A percentile compares a stretch with the other conserved stretches of the same genome.
phyloP scores from a whole-genome alignment of 2,888 invertebrate genomes.

The Oligia fasciuncula region DNA sequence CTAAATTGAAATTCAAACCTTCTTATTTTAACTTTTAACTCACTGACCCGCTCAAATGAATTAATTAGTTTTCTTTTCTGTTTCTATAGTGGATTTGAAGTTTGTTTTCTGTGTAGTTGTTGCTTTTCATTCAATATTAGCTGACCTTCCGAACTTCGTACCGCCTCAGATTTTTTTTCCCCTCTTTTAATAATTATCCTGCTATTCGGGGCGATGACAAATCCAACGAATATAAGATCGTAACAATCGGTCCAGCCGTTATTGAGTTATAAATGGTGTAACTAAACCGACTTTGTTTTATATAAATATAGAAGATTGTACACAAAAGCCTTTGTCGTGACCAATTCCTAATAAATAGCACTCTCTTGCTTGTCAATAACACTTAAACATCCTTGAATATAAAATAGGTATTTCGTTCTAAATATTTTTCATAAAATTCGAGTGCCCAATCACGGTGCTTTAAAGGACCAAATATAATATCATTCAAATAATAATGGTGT shows the following conservation, averaged over 20 bases:
- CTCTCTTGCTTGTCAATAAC: constrained; percentile 24
- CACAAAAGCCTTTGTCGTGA: constrained; percentile 11
- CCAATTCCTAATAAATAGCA: constrained; percentile 33
- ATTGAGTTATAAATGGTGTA: no score
- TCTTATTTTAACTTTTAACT: constrained; percentile 48
- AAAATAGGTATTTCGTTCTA: constrained; percentile 30
- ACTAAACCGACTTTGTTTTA: no score
- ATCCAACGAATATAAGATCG: no score
- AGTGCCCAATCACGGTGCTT: constrained; percentile 51
- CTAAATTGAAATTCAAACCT: constrained; percentile 60
- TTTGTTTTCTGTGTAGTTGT: constrained; percentile 7
- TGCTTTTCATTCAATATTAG: constrained; percentile 6
- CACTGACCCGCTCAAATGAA: constrained; percentile 35
- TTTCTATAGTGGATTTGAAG: not conserved
- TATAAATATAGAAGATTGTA: not conserved
- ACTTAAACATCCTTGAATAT: constrained; percentile 41
- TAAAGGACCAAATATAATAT: constrained; percentile 66
- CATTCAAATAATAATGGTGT: constrained; percentile 75
- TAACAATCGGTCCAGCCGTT: no score
- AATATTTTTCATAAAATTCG: constrained; percentile 40
- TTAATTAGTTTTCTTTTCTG: constrained; percentile 40
- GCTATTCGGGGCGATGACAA: no score
- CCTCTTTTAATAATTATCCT: no score
- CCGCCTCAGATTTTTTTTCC: no score
- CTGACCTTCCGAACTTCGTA: no score